Base-by-base conservation (phyloP, 2,797 vertebrate genomes). In the Artibeus jamaicensis region DNA sequence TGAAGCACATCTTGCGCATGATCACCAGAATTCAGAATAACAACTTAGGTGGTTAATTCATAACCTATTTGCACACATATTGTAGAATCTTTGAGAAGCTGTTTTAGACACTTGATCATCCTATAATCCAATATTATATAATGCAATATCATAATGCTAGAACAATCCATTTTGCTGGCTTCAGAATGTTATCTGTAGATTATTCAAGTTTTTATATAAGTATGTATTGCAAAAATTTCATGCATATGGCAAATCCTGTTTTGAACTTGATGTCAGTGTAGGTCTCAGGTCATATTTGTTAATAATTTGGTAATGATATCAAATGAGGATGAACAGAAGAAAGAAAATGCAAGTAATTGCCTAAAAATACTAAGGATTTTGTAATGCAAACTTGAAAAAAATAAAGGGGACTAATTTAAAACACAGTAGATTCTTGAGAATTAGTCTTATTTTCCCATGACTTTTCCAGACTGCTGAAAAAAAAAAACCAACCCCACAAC, bases 391-490 rank as follows among this genome's bases (percentile, higher is more conserved):
- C 29, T 16, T 71, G 24, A 37, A 59, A 50, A 59, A 46, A 53
- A 29, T 24, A 9, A 34, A 86, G 0, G 14, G 53, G 39, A 26
- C 8, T 48, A 32, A 42, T 29, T 68, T 0, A 65, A 77, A 90
- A 18, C 0, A 39, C 14, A 15, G 4, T 48, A 44, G 15, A 74
- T 5, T 10, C 14, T n/a, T 55, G 39, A 89, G 34, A 86, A 39
- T 70, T 34, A 6, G 50, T 32, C 5, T 7, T n/a, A 2, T 44
- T 26, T 42, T 74, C 48, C 55, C 55, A 24, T 37, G 22, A 24
- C 1, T 34, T n/a, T 2, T 26, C 15, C 2, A 37, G 2, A 34
- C 39, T 71, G 4, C 1, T 12, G 6, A 81, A 6, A 11, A 34
- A 83, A 2, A 39, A 0, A 70, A 85, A 84, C 42, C n/a, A n/a